Conservation (phyloP, 2,888 invertebrate genomes). For the Agonopterix heracliana region DNA sequence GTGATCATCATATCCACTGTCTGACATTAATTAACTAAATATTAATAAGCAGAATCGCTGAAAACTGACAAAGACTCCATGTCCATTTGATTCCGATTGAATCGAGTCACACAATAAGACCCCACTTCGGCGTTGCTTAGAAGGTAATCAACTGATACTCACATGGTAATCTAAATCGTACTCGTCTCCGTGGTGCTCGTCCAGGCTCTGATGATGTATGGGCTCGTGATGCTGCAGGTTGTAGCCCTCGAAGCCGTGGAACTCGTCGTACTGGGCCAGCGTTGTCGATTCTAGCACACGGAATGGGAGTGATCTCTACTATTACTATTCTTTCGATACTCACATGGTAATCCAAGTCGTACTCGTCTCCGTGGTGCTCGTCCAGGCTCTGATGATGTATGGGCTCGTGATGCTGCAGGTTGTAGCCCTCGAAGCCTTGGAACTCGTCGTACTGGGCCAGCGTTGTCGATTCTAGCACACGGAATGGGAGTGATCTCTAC, state of each 20-base stretch:
- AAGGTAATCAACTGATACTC: slow-evolving; percentile 19
- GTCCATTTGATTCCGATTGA: too few relatives aligned
- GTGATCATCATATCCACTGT: too few relatives aligned
- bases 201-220: slow-evolving; percentile 38
- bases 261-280: slow-evolving; percentile 53
- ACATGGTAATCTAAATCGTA: slow-evolving; percentile 67
- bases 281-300: slow-evolving; percentile 35
- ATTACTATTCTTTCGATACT: too few relatives aligned
- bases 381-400: slow-evolving; percentile 42
- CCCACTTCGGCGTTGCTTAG: too few relatives aligned
- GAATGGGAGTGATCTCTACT: slow-evolving; percentile 40
- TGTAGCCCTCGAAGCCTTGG: slow-evolving; percentile 37
- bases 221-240: too few relatives aligned
- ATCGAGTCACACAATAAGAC: too few relatives aligned
- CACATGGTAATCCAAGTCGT: slow-evolving; percentile 65
- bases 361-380: slow-evolving; percentile 45
- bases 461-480: slow-evolving; percentile 35
- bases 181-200: slow-evolving; percentile 45
- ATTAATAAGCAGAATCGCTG: too few relatives aligned
- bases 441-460: slow-evolving; percentile 54
- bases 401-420: too few relatives aligned
- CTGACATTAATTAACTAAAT: too few relatives aligned
- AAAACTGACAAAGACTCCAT: too few relatives aligned
- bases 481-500: slow-evolving; percentile 39
- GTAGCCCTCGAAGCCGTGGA: slow-evolving; percentile 35